Base-by-base conservation (phyloP, 2,888 invertebrate genomes). In the Microplitis deprimator region DNA sequence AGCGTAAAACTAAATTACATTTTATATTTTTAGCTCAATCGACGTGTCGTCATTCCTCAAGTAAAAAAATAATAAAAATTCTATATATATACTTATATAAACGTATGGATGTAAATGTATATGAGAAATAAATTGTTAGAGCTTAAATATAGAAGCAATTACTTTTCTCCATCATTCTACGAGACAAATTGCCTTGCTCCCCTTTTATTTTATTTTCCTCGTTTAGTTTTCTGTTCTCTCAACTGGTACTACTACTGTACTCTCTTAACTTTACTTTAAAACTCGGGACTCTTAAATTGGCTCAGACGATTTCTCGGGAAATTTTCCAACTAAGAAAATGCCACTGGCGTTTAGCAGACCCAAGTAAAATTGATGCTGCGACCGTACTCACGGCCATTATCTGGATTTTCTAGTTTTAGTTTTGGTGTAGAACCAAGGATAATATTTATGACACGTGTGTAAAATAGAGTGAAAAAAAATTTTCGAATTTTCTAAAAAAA, bases 91-190 rank as follows among this genome's bases (percentile, higher is more conserved):
- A 50, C 8, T 4, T 8, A 13, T 50, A 50, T 13, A 50, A 4
- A 50, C 1, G 50, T 29, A 4, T 50, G 50, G 50, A 50, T 50
- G 50, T 50, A 50, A 13, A 50, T 50, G 13, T 50, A 50, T 50
- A 50, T 50, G 10, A 59, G 20, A 41, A 76, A 73, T 77, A 73
- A 77, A 77, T 77, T 6, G 67, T 73, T 59, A 13, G 61, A 72
- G 16, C 62, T 61, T 73, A 73, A 77, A 77, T 73, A 69, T 77
- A 77, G 77, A 73, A 77, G 68, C 77, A 77, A 77, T 77, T 77
- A 77, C 77, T 73, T 50, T 59, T 65, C 68, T 62, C 65, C 65
- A 72, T 68, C 64, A 60, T 73, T 72, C 72, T 68, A 61, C 67
- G 68, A 68, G 77, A 77, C 77, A 77, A 77, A 77, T 77, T 77